Conservation (phyloP, 92 coral and sea anemone genomes). For the Blastomussa wellsi region DNA sequence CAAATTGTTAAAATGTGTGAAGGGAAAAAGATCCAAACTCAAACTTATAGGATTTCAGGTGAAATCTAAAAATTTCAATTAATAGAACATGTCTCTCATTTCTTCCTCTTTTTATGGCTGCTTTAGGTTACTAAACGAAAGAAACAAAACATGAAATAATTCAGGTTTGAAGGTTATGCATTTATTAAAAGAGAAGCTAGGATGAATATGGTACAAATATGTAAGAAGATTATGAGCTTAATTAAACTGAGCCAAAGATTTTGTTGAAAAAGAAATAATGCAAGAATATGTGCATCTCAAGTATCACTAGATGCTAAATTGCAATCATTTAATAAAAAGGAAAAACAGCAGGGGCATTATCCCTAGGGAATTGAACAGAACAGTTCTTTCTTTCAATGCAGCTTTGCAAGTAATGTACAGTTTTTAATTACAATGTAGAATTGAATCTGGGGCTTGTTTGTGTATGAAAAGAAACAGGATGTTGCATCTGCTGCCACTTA, state of each 20-base stretch:
- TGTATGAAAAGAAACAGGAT: constrained; percentile 14
- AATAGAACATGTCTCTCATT: background rate
- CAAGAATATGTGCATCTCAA: constrained; percentile 18
- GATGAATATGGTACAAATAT: constrained; percentile 32
- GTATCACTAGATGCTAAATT: constrained; percentile 30
- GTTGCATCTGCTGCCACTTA: constrained; percentile 5
- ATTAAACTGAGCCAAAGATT: constrained; percentile 23
- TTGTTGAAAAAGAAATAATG: constrained; percentile 27
- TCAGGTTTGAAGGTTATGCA: background rate
- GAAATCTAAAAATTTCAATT: background rate
- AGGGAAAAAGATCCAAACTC: background rate
- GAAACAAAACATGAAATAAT: background rate
- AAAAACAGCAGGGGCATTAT: constrained; percentile 20
- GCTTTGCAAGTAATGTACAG: no score
- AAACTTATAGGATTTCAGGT: background rate
- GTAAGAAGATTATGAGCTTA: constrained; percentile 43
- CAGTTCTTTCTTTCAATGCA: background rate
- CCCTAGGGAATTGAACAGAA: background rate
- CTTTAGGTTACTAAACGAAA: background rate
- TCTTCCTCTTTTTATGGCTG: background rate
- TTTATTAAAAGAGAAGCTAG: constrained; percentile 17
- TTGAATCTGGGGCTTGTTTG: constrained; percentile 17
- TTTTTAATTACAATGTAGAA: constrained; percentile 8
- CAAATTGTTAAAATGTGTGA: background rate
- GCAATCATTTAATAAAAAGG: background rate